A percentile compares a stretch with the other conserved stretches of the same genome.
Evolutionary conservation across 2,113 vertebrate species (phyloP).

Genomic region (Dicrurus megarhynchus): DNA sequence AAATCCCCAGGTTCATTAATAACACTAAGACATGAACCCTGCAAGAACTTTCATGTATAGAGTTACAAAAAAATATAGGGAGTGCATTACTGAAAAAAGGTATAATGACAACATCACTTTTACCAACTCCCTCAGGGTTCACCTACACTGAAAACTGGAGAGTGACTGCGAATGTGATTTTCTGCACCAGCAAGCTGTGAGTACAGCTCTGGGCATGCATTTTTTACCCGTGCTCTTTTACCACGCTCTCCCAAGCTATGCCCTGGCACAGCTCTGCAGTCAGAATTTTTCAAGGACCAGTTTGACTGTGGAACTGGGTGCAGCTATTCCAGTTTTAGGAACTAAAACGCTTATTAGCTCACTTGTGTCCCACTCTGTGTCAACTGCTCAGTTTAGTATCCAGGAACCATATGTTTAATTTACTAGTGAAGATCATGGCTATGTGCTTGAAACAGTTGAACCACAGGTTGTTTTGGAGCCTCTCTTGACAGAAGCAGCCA

Average conservation of each 20-base stretch:
- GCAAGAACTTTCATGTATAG: not conserved
- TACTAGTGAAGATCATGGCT: not conserved
- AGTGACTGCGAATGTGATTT: not conserved
- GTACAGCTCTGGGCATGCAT: not conserved
- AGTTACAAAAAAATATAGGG: not conserved
- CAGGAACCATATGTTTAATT: not conserved
- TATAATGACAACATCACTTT: not conserved
- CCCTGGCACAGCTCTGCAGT: not conserved
- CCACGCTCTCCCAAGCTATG: not conserved
- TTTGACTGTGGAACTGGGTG: not conserved
- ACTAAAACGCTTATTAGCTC: not conserved
- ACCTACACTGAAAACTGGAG: not conserved
- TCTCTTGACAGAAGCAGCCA: not conserved
- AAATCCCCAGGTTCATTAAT: not conserved
- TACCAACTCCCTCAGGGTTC: not conserved
- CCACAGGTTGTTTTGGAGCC: not conserved
- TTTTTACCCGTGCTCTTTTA: not conserved
- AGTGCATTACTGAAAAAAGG: not conserved
- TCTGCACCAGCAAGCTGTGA: not conserved
- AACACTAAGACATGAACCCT: not conserved
- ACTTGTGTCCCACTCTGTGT: not conserved
- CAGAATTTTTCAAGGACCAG: not conserved
- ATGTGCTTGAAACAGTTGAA: not conserved
- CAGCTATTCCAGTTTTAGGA: not conserved
- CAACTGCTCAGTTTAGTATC: not conserved